Base-by-base conservation (phyloP, 2,113 vertebrate genomes). In the Leptocoma aspasia region DNA sequence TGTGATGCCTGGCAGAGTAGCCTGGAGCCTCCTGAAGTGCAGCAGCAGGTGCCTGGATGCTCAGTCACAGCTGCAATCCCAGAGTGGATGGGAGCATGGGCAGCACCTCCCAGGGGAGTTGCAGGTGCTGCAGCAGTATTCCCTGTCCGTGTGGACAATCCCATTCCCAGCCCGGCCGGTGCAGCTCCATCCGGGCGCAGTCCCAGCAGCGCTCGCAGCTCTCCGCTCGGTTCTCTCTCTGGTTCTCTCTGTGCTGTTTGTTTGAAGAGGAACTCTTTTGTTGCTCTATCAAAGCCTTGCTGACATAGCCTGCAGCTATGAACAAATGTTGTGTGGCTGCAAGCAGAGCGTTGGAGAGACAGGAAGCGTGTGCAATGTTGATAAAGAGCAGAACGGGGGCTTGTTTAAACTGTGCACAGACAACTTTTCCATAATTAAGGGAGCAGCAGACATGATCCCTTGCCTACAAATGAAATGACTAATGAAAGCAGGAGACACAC, bases 241-340 rank as follows among this genome's bases (percentile, higher is more conserved):
- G 6, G 27, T 76, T 69, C 53, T 8, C 57, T 8, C 28, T 1
- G 79, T 0, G 33, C 75, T 73, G 82, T 80, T 90, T 89, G 44
- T 85, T 61, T 61, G 82, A 92, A 75, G 10, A 65, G 82, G 71
- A 92, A 7, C 96, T 82, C 90, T 68, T 88, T 65, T 92, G 92
- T 90, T 94, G 92, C 94, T 93, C 94, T 83, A 19, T 83, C 92
- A 65, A 96, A 96, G 95, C 81, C 82, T 94, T 17, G 2, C 94
- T 96, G 94, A 88, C 90, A 94, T 94, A 96, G 95, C 95, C 96
- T 93, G 94, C 82, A 82, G 95, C 96, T 96, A 97, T 13, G 90
- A 97, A 19, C 94, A 97, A 97, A 94, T 97, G 96, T 91, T 96
- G 92, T 65, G 90, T 92, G 92, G 71, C 90, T 92, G 90, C 88